Evolutionary conservation across 2,113 vertebrate genomes (phyloP).

Genomic region (Todiramphus chloris): DNA sequence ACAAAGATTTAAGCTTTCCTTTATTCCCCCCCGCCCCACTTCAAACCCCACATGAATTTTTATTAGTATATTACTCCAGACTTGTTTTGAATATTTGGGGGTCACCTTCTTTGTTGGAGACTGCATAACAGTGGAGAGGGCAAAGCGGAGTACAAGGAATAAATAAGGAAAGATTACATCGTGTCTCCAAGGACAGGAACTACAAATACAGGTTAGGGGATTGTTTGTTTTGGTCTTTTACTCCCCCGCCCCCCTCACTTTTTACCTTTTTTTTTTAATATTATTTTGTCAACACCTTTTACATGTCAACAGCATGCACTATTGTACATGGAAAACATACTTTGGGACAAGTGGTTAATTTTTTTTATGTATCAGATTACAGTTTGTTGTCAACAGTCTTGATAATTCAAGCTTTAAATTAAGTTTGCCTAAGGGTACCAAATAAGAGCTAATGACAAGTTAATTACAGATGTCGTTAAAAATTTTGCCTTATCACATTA

Average conservation of each 20-base stretch:
- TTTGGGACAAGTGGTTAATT: neutral
- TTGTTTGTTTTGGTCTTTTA: neutral
- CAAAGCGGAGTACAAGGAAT: constrained; percentile 39
- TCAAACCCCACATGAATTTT: constrained; percentile 51
- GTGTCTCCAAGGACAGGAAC: constrained; percentile 37
- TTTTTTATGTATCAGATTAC: neutral
- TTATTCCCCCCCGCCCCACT: neutral
- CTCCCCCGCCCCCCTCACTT: neutral
- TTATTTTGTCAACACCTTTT: neutral
- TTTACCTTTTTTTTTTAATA: neutral
- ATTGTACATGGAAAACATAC: neutral
- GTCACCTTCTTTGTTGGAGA: constrained; percentile 51
- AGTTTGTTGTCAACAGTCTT: constrained; percentile 2
- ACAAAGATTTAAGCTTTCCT: constrained; percentile 40
- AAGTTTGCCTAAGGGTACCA: constrained; percentile 30
- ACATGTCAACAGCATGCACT: neutral
- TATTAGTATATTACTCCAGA: constrained; percentile 48
- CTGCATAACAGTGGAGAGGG: constrained; percentile 6
- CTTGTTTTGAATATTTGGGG: constrained; percentile 51
- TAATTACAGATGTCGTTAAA: constrained; percentile 41
- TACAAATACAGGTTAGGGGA: neutral
- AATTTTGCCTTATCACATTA: constrained; percentile 30
- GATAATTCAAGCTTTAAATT: constrained; percentile 57
- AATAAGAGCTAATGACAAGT: constrained; percentile 52
- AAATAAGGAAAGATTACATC: constrained; percentile 18